These are phyloP conservation scores for Temnothorax curvispinosus DNA, from an alignment of 1,140 invertebrate genomes.

Conservation along the genomic window DNA sequence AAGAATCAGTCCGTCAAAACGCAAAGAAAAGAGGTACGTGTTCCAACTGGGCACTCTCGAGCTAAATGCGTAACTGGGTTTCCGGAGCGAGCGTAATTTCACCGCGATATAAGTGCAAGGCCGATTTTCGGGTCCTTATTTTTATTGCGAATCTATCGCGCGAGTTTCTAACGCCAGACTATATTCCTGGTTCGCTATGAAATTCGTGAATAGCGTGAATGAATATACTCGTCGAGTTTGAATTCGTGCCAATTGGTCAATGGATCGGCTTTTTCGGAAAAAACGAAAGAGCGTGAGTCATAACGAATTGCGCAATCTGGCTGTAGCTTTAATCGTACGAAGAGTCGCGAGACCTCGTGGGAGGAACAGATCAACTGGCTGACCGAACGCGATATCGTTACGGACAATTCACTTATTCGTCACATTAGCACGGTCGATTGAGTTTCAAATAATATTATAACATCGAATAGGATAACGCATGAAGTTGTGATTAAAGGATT, in stretches of 20 bases:
- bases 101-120: conserved; percentile 40
- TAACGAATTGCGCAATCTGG: neutral
- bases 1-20: neutral
- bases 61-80: conserved; percentile 35
- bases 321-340: neutral
- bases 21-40: neutral
- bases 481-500: too few species aligned
- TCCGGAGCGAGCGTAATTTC: conserved; percentile 53
- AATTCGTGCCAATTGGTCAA: neutral
- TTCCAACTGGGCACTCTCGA: neutral
- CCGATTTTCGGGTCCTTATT: neutral
- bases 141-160: neutral
- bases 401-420: neutral
- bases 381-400: conserved; percentile 2
- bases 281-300: too few species aligned
- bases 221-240: too few species aligned
- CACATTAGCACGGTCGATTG: conserved; percentile 8
- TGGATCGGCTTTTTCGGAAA: neutral
- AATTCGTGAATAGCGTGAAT: too few species aligned
- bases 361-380: neutral
- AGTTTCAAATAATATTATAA: neutral
- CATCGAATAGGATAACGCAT: too few species aligned
- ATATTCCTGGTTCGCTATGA: too few species aligned
- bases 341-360: neutral
- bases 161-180: too few species aligned